Conservation (phyloP, 1,140 invertebrate genomes). For the Calephelis nemesis region DNA sequence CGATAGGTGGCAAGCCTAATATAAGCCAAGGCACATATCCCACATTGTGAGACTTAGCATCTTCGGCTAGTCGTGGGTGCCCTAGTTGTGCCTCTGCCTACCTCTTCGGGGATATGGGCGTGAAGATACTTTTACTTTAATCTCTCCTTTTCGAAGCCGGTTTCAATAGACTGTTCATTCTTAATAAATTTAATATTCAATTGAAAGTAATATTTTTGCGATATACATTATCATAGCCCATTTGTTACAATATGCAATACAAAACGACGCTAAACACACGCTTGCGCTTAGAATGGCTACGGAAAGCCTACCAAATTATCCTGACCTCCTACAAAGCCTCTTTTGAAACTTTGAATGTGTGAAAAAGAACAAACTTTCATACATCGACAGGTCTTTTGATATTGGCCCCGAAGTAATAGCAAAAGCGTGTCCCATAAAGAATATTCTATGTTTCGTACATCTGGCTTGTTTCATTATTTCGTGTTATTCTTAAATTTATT, state of each 20-base stretch:
- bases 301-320: slow-evolving; percentile 35
- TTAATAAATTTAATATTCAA: slow-evolving; percentile 10
- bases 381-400: slow-evolving; percentile 42
- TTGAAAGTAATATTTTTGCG: slow-evolving; percentile 5
- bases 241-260: slow-evolving; percentile 44
- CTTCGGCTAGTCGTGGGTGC: no score
- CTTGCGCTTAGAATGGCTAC: slow-evolving; percentile 31
- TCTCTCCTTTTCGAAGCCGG: no score
- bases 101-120: no score
- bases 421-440: slow-evolving; percentile 64
- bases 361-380: slow-evolving; percentile 34
- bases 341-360: slow-evolving; percentile 31
- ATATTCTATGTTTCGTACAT: slow-evolving; percentile 61
- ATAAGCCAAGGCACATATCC: no score
- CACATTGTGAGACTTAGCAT: no score
- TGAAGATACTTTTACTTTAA: no score
- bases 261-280: slow-evolving; percentile 39
- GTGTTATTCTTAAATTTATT: slow-evolving; percentile 38
- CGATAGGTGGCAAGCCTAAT: no score
- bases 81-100: no score
- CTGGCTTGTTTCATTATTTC: slow-evolving; percentile 51
- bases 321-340: slow-evolving; percentile 36
- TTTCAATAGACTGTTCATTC: no score
- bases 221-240: slow-evolving; percentile 10
- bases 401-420: slow-evolving; percentile 54